A percentile compares a stretch with the other conserved stretches of the same genome.
These are phyloP conservation scores for Aphis craccivora DNA, from an alignment of 1,140 invertebrate genomes.

Conservation along the genomic window DNA sequence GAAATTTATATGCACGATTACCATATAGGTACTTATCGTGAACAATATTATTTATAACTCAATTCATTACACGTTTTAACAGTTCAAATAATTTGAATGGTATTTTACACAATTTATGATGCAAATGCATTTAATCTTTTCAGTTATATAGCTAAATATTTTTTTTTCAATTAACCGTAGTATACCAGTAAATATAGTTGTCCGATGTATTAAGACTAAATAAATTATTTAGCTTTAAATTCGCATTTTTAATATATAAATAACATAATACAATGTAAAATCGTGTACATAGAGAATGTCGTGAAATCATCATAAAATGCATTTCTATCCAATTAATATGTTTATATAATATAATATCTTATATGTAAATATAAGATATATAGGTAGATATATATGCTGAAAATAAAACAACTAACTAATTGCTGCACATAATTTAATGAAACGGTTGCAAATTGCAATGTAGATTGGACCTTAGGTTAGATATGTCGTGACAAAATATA, in stretches of 20 bases:
- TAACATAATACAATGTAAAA: not conserved
- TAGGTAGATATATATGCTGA: not conserved
- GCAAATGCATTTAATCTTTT: not conserved
- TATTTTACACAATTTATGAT: not conserved
- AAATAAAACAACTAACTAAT: not conserved
- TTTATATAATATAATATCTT: not conserved
- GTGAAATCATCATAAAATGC: conserved; percentile 16
- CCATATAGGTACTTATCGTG: not conserved
- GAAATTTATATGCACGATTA: not conserved
- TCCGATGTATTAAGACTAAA: not conserved
- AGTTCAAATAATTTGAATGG: not conserved
- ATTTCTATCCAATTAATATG: not conserved
- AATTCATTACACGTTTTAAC: not conserved
- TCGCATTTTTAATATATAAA: not conserved
- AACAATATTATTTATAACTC: not conserved
- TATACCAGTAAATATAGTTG: not conserved
- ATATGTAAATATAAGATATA: not conserved
- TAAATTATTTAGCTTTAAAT: not conserved
- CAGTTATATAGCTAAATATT: not conserved
- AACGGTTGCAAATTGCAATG: not conserved
- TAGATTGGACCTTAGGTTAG: not conserved
- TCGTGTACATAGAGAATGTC: not conserved
- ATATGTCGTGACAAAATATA: not conserved
- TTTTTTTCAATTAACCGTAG: not conserved
- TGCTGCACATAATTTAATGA: not conserved